phyloP scores from a whole-genome alignment of 2,888 invertebrate species.

The Griposia aprilina region DNA sequence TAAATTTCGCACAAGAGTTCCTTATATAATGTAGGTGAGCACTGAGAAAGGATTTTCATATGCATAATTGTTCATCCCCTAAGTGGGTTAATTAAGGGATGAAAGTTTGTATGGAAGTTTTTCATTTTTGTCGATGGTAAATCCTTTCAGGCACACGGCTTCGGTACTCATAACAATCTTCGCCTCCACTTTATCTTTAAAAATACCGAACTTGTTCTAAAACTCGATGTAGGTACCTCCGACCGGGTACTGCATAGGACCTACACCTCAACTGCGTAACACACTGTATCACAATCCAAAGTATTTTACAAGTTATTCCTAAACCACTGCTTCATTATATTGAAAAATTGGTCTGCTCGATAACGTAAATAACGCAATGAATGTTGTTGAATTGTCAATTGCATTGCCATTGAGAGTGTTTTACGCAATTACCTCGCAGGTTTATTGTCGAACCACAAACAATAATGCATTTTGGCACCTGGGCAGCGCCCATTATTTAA shows the following conservation, averaged over 20 bases:
- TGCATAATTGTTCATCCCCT: too few species aligned
- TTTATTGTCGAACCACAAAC: background rate
- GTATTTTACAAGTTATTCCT: background rate
- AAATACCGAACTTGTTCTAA: background rate
- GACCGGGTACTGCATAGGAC: background rate
- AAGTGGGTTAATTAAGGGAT: background rate
- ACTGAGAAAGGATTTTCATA: background rate
- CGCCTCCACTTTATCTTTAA: background rate
- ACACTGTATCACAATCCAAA: background rate
- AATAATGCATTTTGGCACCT: background rate
- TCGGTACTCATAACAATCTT: too few species aligned
- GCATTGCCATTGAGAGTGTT: background rate
- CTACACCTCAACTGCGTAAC: background rate
- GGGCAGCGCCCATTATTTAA: background rate
- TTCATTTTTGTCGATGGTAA: background rate
- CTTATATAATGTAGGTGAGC: background rate
- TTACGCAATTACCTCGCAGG: background rate
- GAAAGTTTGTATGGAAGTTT: background rate
- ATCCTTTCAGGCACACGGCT: too few species aligned
- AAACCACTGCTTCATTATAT: background rate
- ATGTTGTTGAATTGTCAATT: background rate
- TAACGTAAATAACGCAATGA: background rate
- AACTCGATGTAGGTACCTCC: background rate
- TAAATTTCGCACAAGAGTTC: background rate
- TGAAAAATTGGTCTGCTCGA: background rate